Conservation (phyloP, 2,113 vertebrate genomes). For the Myanophis thanlyinensis region DNA sequence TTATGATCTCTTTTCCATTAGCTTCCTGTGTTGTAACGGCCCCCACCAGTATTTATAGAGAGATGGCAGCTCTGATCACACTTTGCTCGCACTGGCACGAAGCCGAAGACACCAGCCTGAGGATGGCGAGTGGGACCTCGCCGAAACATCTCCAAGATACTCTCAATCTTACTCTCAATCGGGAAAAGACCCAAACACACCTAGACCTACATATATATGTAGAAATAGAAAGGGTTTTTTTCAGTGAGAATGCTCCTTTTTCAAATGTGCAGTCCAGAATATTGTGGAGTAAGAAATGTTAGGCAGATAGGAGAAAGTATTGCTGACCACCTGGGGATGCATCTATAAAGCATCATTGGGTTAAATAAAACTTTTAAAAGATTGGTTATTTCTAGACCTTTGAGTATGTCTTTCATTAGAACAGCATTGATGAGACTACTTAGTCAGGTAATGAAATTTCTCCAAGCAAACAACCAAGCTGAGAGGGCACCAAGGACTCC, state of each 20-base stretch:
- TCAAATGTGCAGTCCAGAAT: not conserved
- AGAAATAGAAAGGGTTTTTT: not conserved
- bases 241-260: conserved; percentile 23
- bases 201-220: too few relatives aligned
- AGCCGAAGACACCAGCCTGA: too few relatives aligned
- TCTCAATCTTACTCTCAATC: too few relatives aligned
- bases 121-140: too few relatives aligned
- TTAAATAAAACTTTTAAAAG: not conserved
- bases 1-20: too few relatives aligned
- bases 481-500: not conserved
- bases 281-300: not conserved
- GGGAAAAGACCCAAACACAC: too few relatives aligned
- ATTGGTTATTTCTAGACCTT: not conserved
- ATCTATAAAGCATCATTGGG: not conserved
- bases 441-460: not conserved
- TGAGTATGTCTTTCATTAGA: not conserved
- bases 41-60: too few relatives aligned
- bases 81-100: too few relatives aligned
- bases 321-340: not conserved
- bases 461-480: not conserved
- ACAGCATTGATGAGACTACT: not conserved
- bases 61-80: too few relatives aligned
- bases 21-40: too few relatives aligned
- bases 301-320: not conserved
- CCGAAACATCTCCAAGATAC: too few relatives aligned